Percentiles rank a stretch among this genome's conserved stretches.
Conservation (phyloP, 2,888 invertebrate species). For the Scaptomyza tumidula region DNA sequence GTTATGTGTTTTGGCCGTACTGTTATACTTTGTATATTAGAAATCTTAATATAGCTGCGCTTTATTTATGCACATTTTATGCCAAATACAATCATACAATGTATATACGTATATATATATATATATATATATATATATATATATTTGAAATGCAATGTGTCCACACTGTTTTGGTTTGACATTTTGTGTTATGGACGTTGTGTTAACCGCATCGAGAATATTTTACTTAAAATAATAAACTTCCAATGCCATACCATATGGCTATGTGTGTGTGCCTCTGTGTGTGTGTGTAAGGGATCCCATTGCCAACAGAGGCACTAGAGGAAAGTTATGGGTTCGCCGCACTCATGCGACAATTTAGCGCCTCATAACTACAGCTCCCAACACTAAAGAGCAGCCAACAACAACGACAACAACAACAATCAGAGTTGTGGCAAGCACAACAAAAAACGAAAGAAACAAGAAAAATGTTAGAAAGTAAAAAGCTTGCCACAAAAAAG, state of each 20-base stretch:
- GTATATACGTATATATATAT: no score
- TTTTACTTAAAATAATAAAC: conserved; percentile 55
- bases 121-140: background rate
- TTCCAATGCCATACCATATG: conserved; percentile 20
- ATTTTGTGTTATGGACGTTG: conserved; percentile 15
- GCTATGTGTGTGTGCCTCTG: background rate
- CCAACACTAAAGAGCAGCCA: conserved; percentile 5
- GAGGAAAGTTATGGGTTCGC: conserved; percentile 20
- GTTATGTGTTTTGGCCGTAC: conserved; percentile 10
- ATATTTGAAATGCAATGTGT: conserved; percentile 1
- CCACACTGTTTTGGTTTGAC: conserved; percentile 9
- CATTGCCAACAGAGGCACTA: background rate
- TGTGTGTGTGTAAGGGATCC: background rate
- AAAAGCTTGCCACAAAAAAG: background rate
- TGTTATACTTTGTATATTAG: conserved; percentile 22
- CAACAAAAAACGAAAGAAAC: no score
- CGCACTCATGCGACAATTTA: conserved; percentile 34
- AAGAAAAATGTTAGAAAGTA: no score
- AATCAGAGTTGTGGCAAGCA: background rate
- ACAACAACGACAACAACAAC: background rate
- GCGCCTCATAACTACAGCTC: conserved; percentile 31
- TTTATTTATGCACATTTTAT: conserved; percentile 43
- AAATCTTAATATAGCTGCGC: conserved; percentile 30
- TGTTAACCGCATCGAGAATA: conserved; percentile 22
- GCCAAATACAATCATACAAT: background rate